phyloP scores from a whole-genome alignment of 1,140 invertebrate genomes.

The Sitophilus oryzae region DNA sequence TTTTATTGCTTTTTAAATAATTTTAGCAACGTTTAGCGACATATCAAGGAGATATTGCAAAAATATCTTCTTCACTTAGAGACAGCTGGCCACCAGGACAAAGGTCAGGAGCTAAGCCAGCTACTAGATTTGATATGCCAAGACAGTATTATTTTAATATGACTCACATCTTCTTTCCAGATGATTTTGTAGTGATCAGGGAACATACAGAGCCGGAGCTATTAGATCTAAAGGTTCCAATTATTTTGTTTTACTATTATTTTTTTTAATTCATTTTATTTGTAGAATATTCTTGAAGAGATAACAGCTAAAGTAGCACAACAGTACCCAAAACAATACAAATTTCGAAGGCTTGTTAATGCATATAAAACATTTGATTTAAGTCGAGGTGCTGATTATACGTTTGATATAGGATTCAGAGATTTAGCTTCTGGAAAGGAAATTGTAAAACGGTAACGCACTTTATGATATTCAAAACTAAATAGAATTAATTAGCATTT shows the following conservation, averaged over 20 bases:
- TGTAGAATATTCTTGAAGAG: constrained; percentile 56
- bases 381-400: constrained; percentile 82
- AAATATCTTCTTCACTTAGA: constrained; percentile 45
- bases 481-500: constrained; percentile 4
- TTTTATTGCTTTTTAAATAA: constrained; percentile 1
- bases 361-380: constrained; percentile 83
- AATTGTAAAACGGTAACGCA: constrained; percentile 43
- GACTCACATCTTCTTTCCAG: constrained; percentile 70
- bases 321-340: constrained; percentile 51
- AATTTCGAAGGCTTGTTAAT: constrained; percentile 61
- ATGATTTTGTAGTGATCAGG: constrained; percentile 58
- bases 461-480: neutral
- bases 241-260: neutral
- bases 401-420: constrained; percentile 60
- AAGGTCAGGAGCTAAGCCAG: constrained; percentile 58
- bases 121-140: constrained; percentile 77
- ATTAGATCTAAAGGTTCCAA: constrained; percentile 55
- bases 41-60: constrained; percentile 48
- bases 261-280: constrained; percentile 11
- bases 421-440: constrained; percentile 39
- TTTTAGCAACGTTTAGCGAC: constrained; percentile 47
- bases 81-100: constrained; percentile 77
- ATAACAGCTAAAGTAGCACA: constrained; percentile 52
- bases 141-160: constrained; percentile 79
- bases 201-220: constrained; percentile 55